Base-by-base conservation (phyloP, 2,797 vertebrate genomes). In the Catostomus latipinnis region DNA sequence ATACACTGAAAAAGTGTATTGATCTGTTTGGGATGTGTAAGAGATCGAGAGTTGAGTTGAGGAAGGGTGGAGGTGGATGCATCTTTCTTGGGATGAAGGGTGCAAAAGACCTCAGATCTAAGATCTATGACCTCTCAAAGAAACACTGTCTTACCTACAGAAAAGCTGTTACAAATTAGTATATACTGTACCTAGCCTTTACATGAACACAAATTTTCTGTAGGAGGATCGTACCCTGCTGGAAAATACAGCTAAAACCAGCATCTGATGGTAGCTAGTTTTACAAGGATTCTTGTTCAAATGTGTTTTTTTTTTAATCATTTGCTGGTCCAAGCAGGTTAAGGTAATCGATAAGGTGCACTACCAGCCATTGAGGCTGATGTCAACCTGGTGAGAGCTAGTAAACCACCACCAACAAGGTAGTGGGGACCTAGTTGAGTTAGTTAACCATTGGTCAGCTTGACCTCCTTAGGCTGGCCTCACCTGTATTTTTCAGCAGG, bases 1-100 rank as follows among this genome's bases (percentile, higher is more conserved):
- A 18, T 18, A 18, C 16, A 18, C 85, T 84, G 86, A 85, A 90
- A 88, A 70, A 68, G 63, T 72, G 65, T 61, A 69, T 78, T 53
- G 56, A 63, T 76, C 57, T 52, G 69, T 73, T 14, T 83, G 57
- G 71, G 34, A 9, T 66, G 16, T 6, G 11, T 67, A 52, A 67
- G 52, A 60, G 63, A 74, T 45, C 79, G 72, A 61, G 58, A 57
- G 65, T 70, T 48, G 49, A 69, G 46, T 70, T 45, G 7, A 66
- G 74, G 13, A 76, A 72, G 43, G 16, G 6, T n/a, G 14, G 76
- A 50, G 54, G 11, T 22, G 9, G 48, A 83, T 79, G 83, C 74
- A 84, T 34, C 48, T 70, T 52, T 53, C 34, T 16, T 74, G 61
- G 65, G 53, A 58, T 52, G 12, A 73, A 71, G 18, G n/a, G 71